These are phyloP conservation scores for Myoxocephalus aenaeus DNA, from an alignment of 2,797 vertebrate genomes.

Conservation along the genomic window DNA sequence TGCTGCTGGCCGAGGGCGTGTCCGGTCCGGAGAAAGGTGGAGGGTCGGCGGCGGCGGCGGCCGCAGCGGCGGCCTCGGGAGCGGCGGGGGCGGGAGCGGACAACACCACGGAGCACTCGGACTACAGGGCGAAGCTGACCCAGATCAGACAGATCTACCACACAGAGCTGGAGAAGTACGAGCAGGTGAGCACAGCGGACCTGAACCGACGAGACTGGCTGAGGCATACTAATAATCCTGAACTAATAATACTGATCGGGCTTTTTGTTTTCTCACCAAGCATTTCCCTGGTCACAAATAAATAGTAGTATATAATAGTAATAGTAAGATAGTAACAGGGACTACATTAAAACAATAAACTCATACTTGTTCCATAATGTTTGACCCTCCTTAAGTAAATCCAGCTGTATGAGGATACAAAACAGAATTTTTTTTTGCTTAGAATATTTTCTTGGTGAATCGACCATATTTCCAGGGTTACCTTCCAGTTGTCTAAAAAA, in stretches of 20 bases:
- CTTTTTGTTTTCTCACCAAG: background rate
- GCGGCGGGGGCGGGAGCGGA: conserved; percentile 89
- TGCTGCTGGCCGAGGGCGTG: conserved; percentile 96
- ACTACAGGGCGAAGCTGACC: conserved; percentile 96
- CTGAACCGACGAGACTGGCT: background rate
- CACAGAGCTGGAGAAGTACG: conserved; percentile 99
- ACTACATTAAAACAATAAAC: background rate
- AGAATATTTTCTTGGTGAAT: background rate
- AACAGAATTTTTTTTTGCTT: background rate
- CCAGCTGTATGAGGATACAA: no score
- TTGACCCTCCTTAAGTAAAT: background rate
- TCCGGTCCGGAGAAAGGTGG: conserved; percentile 96
- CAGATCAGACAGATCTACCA: conserved; percentile 99
- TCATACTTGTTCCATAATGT: background rate
- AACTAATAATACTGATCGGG: background rate
- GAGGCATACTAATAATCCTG: background rate
- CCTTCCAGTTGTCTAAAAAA: background rate
- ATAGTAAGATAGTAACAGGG: background rate
- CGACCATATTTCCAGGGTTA: background rate
- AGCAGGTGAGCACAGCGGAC: conserved; percentile 88
- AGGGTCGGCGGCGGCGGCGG: conserved; percentile 91
- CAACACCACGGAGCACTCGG: conserved; percentile 95
- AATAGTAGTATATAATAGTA: no score
- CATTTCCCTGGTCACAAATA: background rate
- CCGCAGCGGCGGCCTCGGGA: conserved; percentile 91